Evolutionary conservation across 2,888 invertebrate genomes (phyloP).

Genomic region (Lycocerus yunnanus): DNA sequence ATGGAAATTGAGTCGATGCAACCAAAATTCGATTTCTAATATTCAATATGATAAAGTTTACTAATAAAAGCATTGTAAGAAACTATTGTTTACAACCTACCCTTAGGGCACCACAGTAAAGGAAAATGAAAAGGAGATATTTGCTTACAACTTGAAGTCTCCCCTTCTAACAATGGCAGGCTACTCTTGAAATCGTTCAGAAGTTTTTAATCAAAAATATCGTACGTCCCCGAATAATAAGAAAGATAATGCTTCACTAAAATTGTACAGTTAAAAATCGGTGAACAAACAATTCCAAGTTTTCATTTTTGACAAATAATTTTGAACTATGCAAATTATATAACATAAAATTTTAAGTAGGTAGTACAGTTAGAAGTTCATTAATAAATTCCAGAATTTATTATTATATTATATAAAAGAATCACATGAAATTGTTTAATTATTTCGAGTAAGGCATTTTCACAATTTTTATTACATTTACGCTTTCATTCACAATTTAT

Average conservation of each 20-base stretch:
- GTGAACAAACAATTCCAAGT: background rate
- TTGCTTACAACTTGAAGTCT: background rate
- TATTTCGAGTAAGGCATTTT: background rate
- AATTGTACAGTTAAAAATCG: background rate
- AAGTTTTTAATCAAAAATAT: background rate
- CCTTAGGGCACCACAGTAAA: background rate
- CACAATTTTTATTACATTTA: background rate
- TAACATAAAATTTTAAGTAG: background rate
- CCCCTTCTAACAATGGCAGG: background rate
- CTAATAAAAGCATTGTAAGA: background rate
- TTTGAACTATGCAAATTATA: background rate
- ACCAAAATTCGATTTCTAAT: background rate
- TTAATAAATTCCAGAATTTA: background rate
- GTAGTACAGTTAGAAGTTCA: background rate
- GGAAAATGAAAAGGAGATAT: background rate
- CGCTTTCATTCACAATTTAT: background rate
- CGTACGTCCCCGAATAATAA: background rate
- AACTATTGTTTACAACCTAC: background rate
- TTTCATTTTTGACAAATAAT: background rate
- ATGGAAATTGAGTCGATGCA: too few relatives aligned
- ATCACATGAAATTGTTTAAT: background rate
- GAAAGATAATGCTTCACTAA: too few relatives aligned
- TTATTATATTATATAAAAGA: too few relatives aligned
- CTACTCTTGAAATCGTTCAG: background rate
- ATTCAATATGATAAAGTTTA: background rate